phyloP scores from a whole-genome alignment of 2,888 invertebrate species.

The Melanostoma scalare region DNA sequence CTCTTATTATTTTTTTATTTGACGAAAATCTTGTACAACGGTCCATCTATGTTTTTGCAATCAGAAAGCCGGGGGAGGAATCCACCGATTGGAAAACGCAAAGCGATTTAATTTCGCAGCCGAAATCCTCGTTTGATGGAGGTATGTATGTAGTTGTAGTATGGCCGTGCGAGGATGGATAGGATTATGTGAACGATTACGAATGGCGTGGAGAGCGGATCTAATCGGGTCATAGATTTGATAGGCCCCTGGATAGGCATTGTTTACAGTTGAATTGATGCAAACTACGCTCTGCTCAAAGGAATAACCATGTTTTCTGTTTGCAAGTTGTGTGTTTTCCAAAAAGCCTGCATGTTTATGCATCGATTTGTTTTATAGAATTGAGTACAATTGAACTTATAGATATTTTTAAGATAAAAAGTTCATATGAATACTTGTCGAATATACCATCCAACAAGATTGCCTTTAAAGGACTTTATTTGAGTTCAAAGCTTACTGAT shows the following conservation, averaged over 20 bases:
- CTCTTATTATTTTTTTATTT: neutral
- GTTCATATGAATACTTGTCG: too few relatives aligned
- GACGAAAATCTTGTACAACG: neutral
- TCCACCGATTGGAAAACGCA: slow-evolving; percentile 6
- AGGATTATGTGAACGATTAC: slow-evolving; percentile 41
- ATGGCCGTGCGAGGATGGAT: slow-evolving; percentile 12
- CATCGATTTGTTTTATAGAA: too few relatives aligned
- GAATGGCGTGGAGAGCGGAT: slow-evolving; percentile 26
- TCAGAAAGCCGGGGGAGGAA: neutral
- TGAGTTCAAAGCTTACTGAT: too few relatives aligned
- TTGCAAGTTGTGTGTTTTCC: too few relatives aligned
- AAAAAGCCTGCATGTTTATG: too few relatives aligned
- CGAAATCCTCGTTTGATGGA: slow-evolving; percentile 25
- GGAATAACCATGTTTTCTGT: neutral
- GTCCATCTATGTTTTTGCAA: neutral
- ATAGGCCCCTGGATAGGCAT: slow-evolving; percentile 43
- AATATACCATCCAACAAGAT: too few relatives aligned
- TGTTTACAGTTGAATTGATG: slow-evolving; percentile 39
- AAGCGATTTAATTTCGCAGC: slow-evolving; percentile 48
- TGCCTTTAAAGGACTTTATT: too few relatives aligned
- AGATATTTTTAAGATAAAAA: too few relatives aligned
- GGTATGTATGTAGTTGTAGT: neutral
- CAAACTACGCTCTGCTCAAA: slow-evolving; percentile 6
- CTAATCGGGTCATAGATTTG: slow-evolving; percentile 52
- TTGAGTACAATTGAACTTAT: too few relatives aligned